Evolutionary conservation across 2,888 invertebrate species (phyloP).

Genomic region (Caenorhabditis parvicauda): DNA sequence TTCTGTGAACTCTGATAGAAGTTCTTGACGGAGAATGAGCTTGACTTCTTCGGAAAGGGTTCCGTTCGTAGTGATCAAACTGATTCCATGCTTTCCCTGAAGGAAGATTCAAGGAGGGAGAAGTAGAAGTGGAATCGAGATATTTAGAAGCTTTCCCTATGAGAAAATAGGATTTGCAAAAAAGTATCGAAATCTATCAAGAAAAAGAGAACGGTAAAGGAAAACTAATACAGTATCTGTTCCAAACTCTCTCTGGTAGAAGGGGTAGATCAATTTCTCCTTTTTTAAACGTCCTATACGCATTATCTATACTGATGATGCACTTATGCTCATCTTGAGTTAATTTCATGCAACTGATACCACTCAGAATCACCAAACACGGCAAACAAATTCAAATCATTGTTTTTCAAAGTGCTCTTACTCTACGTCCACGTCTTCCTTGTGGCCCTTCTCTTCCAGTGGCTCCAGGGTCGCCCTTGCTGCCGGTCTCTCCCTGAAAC

Average conservation of each 20-base stretch:
- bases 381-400: too few relatives aligned
- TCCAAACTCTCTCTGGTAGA: too few relatives aligned
- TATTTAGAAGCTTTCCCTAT: too few relatives aligned
- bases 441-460: conserved; percentile 50
- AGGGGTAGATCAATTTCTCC: too few relatives aligned
- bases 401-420: conserved; percentile 24
- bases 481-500: conserved; percentile 50
- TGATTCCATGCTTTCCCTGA: conserved; percentile 26
- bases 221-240: conserved; percentile 4
- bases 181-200: too few relatives aligned
- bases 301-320: too few relatives aligned
- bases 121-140: conserved; percentile 14
- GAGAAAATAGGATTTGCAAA: too few relatives aligned
- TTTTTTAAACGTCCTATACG: too few relatives aligned
- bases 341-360: too few relatives aligned
- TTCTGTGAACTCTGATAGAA: conserved; percentile 38
- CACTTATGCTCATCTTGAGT: too few relatives aligned
- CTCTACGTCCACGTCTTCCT: conserved; percentile 55
- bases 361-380: too few relatives aligned
- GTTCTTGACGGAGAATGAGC: conserved; percentile 20
- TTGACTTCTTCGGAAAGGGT: conserved; percentile 19
- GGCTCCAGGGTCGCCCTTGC: conserved; percentile 49
- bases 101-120: conserved; percentile 7
- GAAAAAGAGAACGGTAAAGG: conserved; percentile 7
- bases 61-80: background rate